phyloP scores from a whole-genome alignment of 2,888 invertebrate species.

The Apotomis turbidana region DNA sequence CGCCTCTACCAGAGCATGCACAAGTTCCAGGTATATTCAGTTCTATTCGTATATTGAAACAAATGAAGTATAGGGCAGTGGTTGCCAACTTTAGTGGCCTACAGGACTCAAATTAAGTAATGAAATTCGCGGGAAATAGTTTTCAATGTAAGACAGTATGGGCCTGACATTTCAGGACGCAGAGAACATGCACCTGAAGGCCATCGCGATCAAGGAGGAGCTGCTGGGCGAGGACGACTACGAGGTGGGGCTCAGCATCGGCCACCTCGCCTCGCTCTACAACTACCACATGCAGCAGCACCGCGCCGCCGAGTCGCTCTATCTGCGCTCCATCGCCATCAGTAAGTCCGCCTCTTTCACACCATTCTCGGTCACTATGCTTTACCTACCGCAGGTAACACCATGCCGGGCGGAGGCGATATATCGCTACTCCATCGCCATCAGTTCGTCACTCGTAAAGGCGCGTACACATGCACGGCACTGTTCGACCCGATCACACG shows the following conservation, averaged over 20 bases:
- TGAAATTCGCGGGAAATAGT: too few relatives aligned
- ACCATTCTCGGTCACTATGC: too few relatives aligned
- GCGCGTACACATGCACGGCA: too few relatives aligned
- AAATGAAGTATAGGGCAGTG: too few relatives aligned
- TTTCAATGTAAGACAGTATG: slow-evolving; percentile 15
- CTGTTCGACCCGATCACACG: too few relatives aligned
- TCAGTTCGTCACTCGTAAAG: too few relatives aligned
- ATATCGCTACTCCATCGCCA: too few relatives aligned
- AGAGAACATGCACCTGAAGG: slow-evolving; percentile 95
- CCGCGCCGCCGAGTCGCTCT: slow-evolving; percentile 93
- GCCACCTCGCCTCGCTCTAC: slow-evolving; percentile 96
- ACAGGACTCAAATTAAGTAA: too few relatives aligned
- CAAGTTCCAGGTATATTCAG: slow-evolving; percentile 86
- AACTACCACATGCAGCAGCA: slow-evolving; percentile 97
- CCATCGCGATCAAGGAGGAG: slow-evolving; percentile 96
- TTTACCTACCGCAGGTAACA: too few relatives aligned
- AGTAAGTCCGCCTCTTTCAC: not conserved
- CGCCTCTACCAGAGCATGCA: slow-evolving; percentile 97
- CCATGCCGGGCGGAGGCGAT: too few relatives aligned
- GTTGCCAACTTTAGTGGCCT: too few relatives aligned
- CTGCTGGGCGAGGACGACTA: slow-evolving; percentile 93
- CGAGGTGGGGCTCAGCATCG: slow-evolving; percentile 95
- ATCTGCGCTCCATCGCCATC: slow-evolving; percentile 90
- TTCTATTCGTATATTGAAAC: too few relatives aligned
- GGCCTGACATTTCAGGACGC: slow-evolving; percentile 85